Conservation (phyloP, 2,113 vertebrate species). For the Embiotoca jacksoni region DNA sequence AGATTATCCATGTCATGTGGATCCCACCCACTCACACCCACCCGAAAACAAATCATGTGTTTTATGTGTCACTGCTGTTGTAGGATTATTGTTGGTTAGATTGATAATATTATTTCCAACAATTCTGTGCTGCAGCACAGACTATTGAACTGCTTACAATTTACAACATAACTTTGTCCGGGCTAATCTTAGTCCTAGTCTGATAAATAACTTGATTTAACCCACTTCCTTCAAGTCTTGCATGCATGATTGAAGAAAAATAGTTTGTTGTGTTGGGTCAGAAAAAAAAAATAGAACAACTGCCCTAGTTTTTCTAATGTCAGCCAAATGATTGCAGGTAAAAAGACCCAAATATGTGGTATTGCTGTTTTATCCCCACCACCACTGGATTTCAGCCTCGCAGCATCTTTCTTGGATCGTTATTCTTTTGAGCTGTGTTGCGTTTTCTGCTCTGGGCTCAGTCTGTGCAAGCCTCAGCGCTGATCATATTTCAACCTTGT, state of each 20-base stretch:
- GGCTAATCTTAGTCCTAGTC: no score
- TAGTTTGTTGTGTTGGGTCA: not conserved
- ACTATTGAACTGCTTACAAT: no score
- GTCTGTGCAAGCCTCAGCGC: constrained; percentile 33
- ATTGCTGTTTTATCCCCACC: not conserved
- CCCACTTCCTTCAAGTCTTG: not conserved
- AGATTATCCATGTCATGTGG: not conserved
- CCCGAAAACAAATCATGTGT: not conserved
- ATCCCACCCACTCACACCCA: not conserved
- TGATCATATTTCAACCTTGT: constrained; percentile 73
- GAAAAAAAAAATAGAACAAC: not conserved
- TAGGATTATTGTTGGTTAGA: not conserved
- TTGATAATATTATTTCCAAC: constrained; percentile 18
- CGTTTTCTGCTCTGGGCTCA: constrained; percentile 35
- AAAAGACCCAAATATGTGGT: constrained; percentile 6
- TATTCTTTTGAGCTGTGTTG: constrained; percentile 20
- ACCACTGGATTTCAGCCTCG: not conserved
- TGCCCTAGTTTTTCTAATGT: constrained; percentile 11
- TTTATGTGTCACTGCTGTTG: constrained; percentile 4
- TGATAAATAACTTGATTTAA: not conserved
- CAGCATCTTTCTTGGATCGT: constrained; percentile 10
- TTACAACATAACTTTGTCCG: no score
- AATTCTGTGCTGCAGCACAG: not conserved
- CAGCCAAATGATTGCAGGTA: not conserved
- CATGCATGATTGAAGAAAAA: not conserved